Base-by-base conservation (phyloP, 2,113 vertebrate species). In the Taurulus bubalis region DNA sequence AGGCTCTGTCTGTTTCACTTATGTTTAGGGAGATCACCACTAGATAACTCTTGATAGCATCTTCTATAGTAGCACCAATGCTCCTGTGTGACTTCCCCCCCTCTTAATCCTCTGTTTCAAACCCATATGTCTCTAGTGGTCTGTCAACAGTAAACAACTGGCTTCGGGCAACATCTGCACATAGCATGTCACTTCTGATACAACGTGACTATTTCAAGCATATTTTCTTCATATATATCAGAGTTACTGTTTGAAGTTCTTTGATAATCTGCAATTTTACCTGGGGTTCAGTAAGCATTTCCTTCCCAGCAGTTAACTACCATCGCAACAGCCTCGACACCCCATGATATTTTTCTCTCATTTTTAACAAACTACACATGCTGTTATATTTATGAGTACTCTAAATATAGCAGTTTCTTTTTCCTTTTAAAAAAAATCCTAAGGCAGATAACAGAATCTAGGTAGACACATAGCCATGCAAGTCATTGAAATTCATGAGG, bases 401-500 rank as follows among this genome's bases (percentile, higher is more conserved):
- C 78, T 82, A 91, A 91, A 91, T 84, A 79, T 75, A 88, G 75
- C 53, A 58, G 77, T 87, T 89, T 88, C 86, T 91, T 76, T 79
- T 82, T 85, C 77, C 68, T 76, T 79, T 3, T 3, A 32, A 32
- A 32, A 32, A 32, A 32, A 32, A 32, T 32, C 70, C 68, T 0
- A 56, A 79, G 36, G 79, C 73, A 75, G 66, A 75, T 77, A 81
- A 72, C 66, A 14, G 68, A 62, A 75, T 85, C 55, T 73, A 78
- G 74, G 77, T 85, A 67, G 47, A 83, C 51, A 66, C 77, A 53
- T 45, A 34, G 76, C 82, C 75, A 18, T 84, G 71, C 55, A 71
- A 78, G 79, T 90, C 87, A 91, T 89, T 94, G 88, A 91, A 93
- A 94, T 94, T 93, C 91, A 94, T 84, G 84, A 87, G 88, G 36